phyloP scores from a whole-genome alignment of 2,113 vertebrate species.

The Xenotilapia caudafasciata region DNA sequence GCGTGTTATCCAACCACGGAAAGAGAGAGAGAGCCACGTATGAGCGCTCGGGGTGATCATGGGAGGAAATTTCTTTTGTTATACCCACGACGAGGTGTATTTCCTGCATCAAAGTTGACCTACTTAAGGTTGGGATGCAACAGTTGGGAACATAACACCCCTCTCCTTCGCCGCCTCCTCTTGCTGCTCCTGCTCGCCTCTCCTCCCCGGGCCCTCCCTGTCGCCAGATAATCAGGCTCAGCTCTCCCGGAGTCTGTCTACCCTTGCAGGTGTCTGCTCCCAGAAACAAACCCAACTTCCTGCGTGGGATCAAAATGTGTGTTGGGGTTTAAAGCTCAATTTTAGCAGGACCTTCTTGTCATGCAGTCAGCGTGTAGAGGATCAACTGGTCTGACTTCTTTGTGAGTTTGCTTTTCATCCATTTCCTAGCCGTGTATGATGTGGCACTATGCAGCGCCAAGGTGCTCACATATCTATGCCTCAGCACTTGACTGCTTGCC shows the following conservation, averaged over 20 bases:
- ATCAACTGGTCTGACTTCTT: background rate
- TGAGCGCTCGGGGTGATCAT: background rate
- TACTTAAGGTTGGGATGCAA: slow-evolving; percentile 58
- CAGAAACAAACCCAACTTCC: background rate
- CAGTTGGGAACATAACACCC: slow-evolving; percentile 55
- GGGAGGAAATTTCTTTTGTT: slow-evolving; percentile 11
- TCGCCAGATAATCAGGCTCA: slow-evolving; percentile 2
- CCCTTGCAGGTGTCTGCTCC: slow-evolving; percentile 52
- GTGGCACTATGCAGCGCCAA: background rate
- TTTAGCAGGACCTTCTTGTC: background rate
- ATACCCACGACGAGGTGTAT: background rate
- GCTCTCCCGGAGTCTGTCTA: slow-evolving; percentile 12
- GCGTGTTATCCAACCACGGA: background rate
- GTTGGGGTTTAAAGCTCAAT: background rate
- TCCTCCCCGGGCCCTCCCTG: background rate
- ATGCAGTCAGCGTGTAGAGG: background rate
- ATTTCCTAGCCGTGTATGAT: background rate
- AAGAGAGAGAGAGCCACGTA: slow-evolving; percentile 31
- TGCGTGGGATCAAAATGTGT: background rate
- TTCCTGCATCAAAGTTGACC: slow-evolving; percentile 41
- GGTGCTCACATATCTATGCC: slow-evolving; percentile 37
- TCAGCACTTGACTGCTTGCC: slow-evolving; percentile 47
- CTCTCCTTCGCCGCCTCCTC: background rate
- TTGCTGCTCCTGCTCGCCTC: background rate
- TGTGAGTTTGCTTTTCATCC: background rate